Percentiles rank a stretch among this genome's conserved stretches.
Evolutionary conservation across 2,113 vertebrate species (phyloP).

Genomic region (Pagrus major): DNA sequence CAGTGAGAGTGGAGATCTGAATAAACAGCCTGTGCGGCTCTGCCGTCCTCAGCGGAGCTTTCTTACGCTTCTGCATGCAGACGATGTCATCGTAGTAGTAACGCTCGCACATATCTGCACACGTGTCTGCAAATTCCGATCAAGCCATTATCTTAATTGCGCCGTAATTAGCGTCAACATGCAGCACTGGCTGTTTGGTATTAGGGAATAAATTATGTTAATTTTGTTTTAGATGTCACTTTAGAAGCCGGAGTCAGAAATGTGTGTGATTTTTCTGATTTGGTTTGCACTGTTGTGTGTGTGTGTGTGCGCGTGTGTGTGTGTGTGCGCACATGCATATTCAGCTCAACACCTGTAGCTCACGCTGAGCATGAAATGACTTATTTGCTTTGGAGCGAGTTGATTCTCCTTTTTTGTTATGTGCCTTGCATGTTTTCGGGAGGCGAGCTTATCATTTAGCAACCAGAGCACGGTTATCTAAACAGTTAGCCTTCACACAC

Average conservation of each 20-base stretch:
- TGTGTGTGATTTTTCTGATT: constrained; percentile 19
- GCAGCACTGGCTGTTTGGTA: background rate
- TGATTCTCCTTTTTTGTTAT: constrained; percentile 23
- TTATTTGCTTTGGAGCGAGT: constrained; percentile 34
- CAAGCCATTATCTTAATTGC: background rate
- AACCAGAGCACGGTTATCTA: constrained; percentile 12
- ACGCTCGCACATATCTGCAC: background rate
- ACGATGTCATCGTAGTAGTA: background rate
- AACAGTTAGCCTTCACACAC: background rate
- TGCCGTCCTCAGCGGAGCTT: background rate
- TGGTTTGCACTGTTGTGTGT: background rate
- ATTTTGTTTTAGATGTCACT: constrained; percentile 15
- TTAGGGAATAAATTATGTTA: constrained; percentile 41
- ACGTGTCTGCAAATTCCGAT: background rate
- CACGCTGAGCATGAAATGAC: constrained; percentile 45
- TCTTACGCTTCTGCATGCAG: background rate
- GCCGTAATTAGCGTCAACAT: background rate
- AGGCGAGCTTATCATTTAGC: constrained; percentile 29
- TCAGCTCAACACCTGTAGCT: constrained; percentile 57
- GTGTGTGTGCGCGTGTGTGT: too few species aligned
- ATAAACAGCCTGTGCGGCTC: constrained; percentile 8
- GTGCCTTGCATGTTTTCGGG: constrained; percentile 51
- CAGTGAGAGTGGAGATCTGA: background rate
- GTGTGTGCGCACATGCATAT: constrained; percentile 36
- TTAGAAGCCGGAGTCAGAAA: constrained; percentile 18